Evolutionary conservation across 2,797 vertebrate genomes (phyloP).

Genomic region (Crocodylus rhombifer): DNA sequence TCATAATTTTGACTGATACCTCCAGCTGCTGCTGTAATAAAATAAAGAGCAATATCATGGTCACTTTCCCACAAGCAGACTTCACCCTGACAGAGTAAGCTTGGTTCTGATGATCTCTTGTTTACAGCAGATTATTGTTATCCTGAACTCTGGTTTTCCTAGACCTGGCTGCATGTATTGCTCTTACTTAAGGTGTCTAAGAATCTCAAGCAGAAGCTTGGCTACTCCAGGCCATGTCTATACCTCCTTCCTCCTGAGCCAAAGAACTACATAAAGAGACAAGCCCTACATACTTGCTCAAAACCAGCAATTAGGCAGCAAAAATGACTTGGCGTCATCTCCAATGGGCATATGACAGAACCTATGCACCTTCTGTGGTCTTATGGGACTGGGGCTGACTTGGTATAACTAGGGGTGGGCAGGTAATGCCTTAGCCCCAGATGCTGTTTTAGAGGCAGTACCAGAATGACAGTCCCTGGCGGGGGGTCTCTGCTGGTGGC

Average conservation of each 20-base stretch:
- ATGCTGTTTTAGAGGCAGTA: no score
- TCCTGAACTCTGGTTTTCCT: neutral
- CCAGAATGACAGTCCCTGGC: no score
- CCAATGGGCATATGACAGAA: neutral
- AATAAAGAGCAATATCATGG: slow-evolving; percentile 11
- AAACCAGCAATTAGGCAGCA: no score
- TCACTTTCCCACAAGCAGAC: slow-evolving; percentile 38
- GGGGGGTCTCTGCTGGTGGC: no score
- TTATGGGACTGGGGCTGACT: neutral
- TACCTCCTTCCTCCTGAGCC: no score
- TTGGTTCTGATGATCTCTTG: neutral
- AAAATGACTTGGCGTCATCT: neutral
- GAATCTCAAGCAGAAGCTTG: neutral
- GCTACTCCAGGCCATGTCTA: neutral
- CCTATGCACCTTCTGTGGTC: slow-evolving; percentile 22
- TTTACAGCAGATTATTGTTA: neutral
- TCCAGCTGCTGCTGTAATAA: slow-evolving; percentile 15
- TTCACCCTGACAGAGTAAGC: neutral
- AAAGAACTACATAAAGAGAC: no score
- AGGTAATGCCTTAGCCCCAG: no score
- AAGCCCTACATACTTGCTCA: no score
- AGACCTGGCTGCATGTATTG: neutral
- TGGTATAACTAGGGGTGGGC: no score
- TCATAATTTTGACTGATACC: neutral
- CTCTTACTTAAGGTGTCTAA: neutral